Percentiles rank a stretch among this genome's conserved stretches.
phyloP scores from a whole-genome alignment of 2,888 invertebrate genomes.

The Aporophyla nigra region DNA sequence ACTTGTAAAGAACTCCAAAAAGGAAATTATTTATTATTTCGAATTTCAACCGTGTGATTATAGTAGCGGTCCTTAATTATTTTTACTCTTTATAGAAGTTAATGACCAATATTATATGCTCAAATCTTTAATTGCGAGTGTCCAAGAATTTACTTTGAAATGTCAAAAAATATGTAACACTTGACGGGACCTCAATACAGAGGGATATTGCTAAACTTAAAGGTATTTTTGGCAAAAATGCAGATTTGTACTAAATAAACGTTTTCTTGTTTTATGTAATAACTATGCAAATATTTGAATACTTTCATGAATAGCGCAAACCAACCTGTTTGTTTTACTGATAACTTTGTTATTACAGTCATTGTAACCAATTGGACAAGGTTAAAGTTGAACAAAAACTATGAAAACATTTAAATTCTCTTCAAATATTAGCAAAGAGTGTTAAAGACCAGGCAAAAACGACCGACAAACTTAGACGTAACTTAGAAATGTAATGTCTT shows the following conservation, averaged over 20 bases:
- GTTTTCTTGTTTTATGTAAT: conserved; percentile 36
- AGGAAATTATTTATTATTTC: conserved; percentile 59
- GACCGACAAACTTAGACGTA: not conserved
- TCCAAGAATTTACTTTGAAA: conserved; percentile 33
- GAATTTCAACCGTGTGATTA: conserved; percentile 67
- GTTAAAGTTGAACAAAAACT: conserved; percentile 21
- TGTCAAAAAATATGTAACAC: conserved; percentile 41
- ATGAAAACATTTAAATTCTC: not conserved
- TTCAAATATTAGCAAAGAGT: not conserved
- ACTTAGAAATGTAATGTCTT: too few relatives aligned
- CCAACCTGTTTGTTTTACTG: conserved; percentile 41
- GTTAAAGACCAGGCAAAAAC: not conserved
- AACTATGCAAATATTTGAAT: conserved; percentile 39
- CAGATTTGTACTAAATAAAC: conserved; percentile 28
- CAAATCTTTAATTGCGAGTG: conserved; percentile 13
- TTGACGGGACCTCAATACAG: conserved; percentile 20
- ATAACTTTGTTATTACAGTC: conserved; percentile 35
- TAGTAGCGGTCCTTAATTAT: conserved; percentile 68
- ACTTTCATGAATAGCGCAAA: conserved; percentile 27
- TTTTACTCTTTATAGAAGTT: conserved; percentile 61
- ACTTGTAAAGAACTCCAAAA: conserved; percentile 61
- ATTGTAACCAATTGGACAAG: conserved; percentile 41
- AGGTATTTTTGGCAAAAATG: conserved; percentile 17
- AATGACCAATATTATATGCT: conserved; percentile 41
- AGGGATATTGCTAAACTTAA: conserved; percentile 25